Base-by-base conservation (phyloP, 2,797 vertebrate genomes). In the Phataginus tetradactyla region DNA sequence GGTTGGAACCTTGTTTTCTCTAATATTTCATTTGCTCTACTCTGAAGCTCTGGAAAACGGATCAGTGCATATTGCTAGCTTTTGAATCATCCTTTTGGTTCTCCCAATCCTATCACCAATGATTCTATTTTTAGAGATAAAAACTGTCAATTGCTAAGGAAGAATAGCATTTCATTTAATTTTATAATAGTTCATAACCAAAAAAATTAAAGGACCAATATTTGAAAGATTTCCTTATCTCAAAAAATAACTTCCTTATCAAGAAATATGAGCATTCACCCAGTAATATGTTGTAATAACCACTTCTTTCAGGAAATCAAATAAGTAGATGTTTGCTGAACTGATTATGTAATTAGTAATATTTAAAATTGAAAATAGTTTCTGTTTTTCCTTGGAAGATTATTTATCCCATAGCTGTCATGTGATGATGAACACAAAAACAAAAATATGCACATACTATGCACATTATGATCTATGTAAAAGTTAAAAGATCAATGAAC, bases 251-350 rank as follows among this genome's bases (percentile, higher is more conserved):
- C 86, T 91, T 81, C 14, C 51, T 86, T 51, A 55, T 64, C 18
- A 42, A 86, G 27, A 93, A 75, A 77, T 71, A 91, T 78, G 37
- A 92, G 42, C n/a, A 69, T 64, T 59, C 49, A 68, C 17, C 72
- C 66, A 79, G 29, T 68, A 92, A 64, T 74, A 74, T 25, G 5
- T 32, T 55, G 45, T 86, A 42, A 32, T 92, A 45, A 45, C 45
- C 88, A 61, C 63, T 89, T 92, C 63, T 78, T 63, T 86, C 21
- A 91, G 88, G 63, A 96, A 94, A 86, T 91, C 39, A 93, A 84
- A 79, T 94, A 91, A 96, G 71, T 80, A 80, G 34, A 18, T 94
- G 49, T 92, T 94, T 95, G 55, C 79, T 95, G 79, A 68, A 57
- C 10, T 88, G 57, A 49, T 87, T 87, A 51, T 57, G 3, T 66